phyloP scores from a whole-genome alignment of 64 coral and sea anemone species.

The Catalaphyllia jardinei region DNA sequence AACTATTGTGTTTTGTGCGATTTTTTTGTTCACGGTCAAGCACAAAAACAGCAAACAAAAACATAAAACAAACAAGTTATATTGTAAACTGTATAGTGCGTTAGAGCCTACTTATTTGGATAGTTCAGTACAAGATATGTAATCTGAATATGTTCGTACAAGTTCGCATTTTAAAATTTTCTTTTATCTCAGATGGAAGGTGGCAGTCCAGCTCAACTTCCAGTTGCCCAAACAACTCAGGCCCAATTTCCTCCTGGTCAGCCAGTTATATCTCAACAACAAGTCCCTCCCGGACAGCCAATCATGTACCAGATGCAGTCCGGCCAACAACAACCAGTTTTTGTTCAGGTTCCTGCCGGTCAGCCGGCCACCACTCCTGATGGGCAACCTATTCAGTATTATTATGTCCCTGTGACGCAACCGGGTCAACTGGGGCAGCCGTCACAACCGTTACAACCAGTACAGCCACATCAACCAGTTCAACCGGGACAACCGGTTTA shows the following conservation, averaged over 20 bases:
- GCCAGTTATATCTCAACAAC: neutral
- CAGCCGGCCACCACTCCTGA: conserved; percentile 10
- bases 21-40: no score
- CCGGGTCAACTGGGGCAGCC: neutral
- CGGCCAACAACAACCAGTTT: conserved; percentile 19
- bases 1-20: no score
- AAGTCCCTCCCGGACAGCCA: neutral
- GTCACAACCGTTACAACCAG: neutral
- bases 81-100: no score
- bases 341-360: conserved; percentile 6
- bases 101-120: no score
- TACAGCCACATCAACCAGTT: no score
- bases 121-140: neutral
- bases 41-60: no score
- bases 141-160: neutral
- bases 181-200: neutral
- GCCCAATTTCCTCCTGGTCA: neutral
- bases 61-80: no score
- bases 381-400: conserved; percentile 46
- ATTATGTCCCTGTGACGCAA: neutral
- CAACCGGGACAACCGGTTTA: neutral
- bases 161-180: neutral
- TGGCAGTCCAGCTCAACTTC: conserved; percentile 14
- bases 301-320: conserved; percentile 27
- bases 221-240: neutral